Base-by-base conservation (phyloP, 2,888 invertebrate genomes). In the Gari tellinella region DNA sequence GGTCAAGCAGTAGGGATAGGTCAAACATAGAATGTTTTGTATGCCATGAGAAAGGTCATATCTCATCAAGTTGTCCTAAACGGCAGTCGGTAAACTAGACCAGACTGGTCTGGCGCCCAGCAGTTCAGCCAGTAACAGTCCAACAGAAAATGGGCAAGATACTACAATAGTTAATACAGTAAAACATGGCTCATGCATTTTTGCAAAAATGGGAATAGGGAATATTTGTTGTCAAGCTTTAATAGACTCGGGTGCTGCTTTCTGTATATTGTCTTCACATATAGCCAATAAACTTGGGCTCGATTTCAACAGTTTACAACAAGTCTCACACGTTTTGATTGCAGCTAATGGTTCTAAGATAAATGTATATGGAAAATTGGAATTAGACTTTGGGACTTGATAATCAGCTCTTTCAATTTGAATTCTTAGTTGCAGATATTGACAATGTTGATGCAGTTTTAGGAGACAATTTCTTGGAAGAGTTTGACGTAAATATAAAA, bases 341-440 rank as follows among this genome's bases (percentile, higher is more conserved):
- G 61, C 57, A 51, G 62, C 49, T 26, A 63, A 74, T 53, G 75
- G 74, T n/a, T 43, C 52, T 19, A 15, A 43, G 14, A 19, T 74
- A 21, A 48, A 25, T 1, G 25, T 69, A 21, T 53, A 45, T 38
- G 69, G 74, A 12, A 49, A 68, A 40, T 31, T 56, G 14, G 25
- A 21, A 8, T 43, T 64, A 17, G 19, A 57, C 17, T 74, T 69
- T 61, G 55, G 45, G 26, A 43, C n/a, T 69, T 14, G 60, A 51
- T 21, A 46, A 60, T 56, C 38, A 40, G 40, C 37, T 40, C 2
- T 64, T 68, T 57, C 14, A 40, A 43, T 57, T 64, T 58, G 51
- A 61, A 19, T 72, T 72, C 26, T 40, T 69, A 38, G 69, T 77
- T 4, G 77, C 77, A 48, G 68, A 72, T 12, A 14, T 65, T n/a